Evolutionary conservation across 2,888 invertebrate species (phyloP).

Genomic region (Hyppa rectilinea): DNA sequence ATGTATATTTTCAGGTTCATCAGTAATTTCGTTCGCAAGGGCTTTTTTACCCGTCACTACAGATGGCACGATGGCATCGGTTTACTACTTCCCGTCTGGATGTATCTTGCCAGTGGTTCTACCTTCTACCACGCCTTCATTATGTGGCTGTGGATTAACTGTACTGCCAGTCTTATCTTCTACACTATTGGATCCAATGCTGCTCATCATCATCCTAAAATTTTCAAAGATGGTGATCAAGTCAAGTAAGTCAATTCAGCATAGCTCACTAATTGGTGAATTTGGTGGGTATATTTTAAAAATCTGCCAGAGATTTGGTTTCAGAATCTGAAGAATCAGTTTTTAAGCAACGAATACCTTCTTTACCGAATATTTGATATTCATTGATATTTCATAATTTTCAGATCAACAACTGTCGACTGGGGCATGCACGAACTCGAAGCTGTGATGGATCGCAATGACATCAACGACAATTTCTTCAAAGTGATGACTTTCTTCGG

Average conservation of each 20-base stretch:
- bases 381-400: conserved; percentile 41
- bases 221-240: conserved; percentile 94
- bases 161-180: conserved; percentile 91
- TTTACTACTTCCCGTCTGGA: conserved; percentile 83
- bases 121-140: conserved; percentile 77
- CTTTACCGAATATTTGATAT: not conserved
- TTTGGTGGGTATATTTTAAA: not conserved
- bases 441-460: conserved; percentile 93
- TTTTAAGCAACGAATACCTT: not conserved
- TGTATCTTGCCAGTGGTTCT: conserved; percentile 81
- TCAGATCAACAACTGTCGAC: conserved; percentile 89
- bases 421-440: conserved; percentile 95
- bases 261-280: not conserved
- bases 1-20: conserved; percentile 71
- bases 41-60: conserved; percentile 77
- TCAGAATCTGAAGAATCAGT: not conserved
- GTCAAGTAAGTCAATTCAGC: conserved; percentile 85
- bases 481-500: conserved; percentile 94
- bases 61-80: conserved; percentile 81
- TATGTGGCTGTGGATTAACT: conserved; percentile 91
- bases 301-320: not conserved
- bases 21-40: conserved; percentile 74
- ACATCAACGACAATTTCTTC: conserved; percentile 92
- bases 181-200: conserved; percentile 93
- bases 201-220: conserved; percentile 93